These are phyloP conservation scores for Chromobotia macracanthus DNA, from an alignment of 2,797 vertebrate genomes.

Conservation along the genomic window DNA sequence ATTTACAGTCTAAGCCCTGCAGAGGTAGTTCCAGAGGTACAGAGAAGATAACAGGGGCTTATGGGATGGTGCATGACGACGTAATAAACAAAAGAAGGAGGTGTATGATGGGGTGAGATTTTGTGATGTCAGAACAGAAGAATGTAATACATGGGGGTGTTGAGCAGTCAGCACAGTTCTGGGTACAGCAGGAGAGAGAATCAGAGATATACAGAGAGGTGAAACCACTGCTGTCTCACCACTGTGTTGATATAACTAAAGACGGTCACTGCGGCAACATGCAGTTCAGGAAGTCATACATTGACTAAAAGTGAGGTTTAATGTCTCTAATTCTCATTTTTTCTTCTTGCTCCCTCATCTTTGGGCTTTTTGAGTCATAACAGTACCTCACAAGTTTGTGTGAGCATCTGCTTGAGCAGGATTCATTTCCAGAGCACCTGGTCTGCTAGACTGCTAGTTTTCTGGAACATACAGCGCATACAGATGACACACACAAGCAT, in stretches of 20 bases:
- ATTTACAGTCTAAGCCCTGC: constrained; percentile 13
- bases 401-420: constrained; percentile 26
- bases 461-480: constrained; percentile 13
- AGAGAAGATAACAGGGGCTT: neutral
- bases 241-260: constrained; percentile 21
- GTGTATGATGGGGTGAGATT: constrained; percentile 21
- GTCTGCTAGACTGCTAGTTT: neutral
- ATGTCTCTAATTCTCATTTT: neutral
- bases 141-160: constrained; percentile 74
- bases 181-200: constrained; percentile 16
- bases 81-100: constrained; percentile 22
- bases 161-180: constrained; percentile 55
- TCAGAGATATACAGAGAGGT: neutral
- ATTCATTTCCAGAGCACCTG: constrained; percentile 52
- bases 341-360: constrained; percentile 1
- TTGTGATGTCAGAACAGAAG: constrained; percentile 74
- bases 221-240: constrained; percentile 5
- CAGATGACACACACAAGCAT: neutral
- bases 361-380: constrained; percentile 59
- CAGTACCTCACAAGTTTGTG: constrained; percentile 23
- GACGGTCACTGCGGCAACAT: constrained; percentile 21
- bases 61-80: neutral
- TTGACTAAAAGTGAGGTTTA: constrained; percentile 14
- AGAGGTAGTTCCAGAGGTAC: constrained; percentile 28
- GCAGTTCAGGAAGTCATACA: constrained; percentile 26